phyloP scores from a whole-genome alignment of 2,113 vertebrate genomes.

The Piprites chloris region DNA sequence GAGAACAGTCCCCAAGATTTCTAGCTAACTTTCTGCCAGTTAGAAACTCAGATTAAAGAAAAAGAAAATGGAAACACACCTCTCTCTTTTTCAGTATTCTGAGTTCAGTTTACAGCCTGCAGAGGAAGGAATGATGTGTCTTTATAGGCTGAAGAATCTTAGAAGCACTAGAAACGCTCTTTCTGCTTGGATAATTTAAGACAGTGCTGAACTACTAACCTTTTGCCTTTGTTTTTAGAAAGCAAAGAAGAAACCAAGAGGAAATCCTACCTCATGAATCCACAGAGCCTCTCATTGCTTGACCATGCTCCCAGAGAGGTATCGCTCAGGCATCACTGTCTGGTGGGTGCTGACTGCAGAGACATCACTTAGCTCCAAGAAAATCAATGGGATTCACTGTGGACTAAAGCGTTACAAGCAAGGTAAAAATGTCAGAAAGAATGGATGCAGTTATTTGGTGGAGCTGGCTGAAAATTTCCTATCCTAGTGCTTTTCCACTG shows the following conservation, averaged over 20 bases:
- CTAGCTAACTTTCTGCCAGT: not conserved
- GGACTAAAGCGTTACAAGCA: not conserved
- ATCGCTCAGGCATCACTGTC: not conserved
- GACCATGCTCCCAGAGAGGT: not conserved
- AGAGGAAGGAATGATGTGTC: not conserved
- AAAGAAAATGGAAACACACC: not conserved
- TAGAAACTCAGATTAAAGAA: not conserved
- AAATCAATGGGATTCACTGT: not conserved
- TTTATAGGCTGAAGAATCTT: not conserved
- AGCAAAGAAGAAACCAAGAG: not conserved
- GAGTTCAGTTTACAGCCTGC: not conserved
- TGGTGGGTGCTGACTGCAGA: not conserved
- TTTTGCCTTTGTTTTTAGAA: not conserved
- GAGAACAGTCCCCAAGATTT: not conserved
- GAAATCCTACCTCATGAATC: not conserved
- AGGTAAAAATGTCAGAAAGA: not conserved
- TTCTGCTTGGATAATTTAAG: not conserved
- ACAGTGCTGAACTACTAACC: not conserved
- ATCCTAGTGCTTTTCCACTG: not conserved
- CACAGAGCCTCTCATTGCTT: not conserved
- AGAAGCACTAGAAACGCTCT: not conserved
- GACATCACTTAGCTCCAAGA: accelerated
- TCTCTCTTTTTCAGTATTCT: not conserved
- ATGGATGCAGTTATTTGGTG: not conserved
- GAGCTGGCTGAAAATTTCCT: not conserved